These are phyloP conservation scores for Grapholita molesta DNA, from an alignment of 1,140 invertebrate species.

Conservation along the genomic window DNA sequence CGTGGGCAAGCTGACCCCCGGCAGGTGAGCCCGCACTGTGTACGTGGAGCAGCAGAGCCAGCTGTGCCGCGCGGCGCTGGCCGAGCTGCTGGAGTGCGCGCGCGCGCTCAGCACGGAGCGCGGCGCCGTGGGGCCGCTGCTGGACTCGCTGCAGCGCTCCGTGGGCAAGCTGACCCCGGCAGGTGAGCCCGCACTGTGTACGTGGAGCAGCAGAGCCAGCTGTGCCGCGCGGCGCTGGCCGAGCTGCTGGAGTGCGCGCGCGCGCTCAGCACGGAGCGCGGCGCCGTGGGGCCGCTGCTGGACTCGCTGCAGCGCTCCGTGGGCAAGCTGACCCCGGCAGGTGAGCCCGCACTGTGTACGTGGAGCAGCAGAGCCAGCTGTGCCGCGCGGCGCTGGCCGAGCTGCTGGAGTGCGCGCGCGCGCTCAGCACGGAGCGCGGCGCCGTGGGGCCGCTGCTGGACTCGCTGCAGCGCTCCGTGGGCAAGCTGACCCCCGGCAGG, in stretches of 20 bases:
- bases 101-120: too few relatives aligned
- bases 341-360: too few relatives aligned
- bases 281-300: constrained; percentile 91
- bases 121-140: too few relatives aligned
- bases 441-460: constrained; percentile 93
- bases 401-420: too few relatives aligned
- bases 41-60: too few relatives aligned
- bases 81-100: too few relatives aligned
- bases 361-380: too few relatives aligned
- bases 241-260: constrained; percentile 91
- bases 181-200: constrained; percentile 89
- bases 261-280: constrained; percentile 90
- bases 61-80: too few relatives aligned
- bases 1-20: constrained; percentile 88
- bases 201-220: constrained; percentile 89
- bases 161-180: too few relatives aligned
- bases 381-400: too few relatives aligned
- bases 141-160: too few relatives aligned
- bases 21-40: constrained; percentile 63
- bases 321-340: constrained; percentile 86
- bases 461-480: constrained; percentile 91
- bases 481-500: constrained; percentile 85
- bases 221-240: constrained; percentile 87
- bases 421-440: constrained; percentile 76
- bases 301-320: constrained; percentile 94